Base-by-base conservation (phyloP, 2,888 invertebrate genomes). In the Penaeus monodon region DNA sequence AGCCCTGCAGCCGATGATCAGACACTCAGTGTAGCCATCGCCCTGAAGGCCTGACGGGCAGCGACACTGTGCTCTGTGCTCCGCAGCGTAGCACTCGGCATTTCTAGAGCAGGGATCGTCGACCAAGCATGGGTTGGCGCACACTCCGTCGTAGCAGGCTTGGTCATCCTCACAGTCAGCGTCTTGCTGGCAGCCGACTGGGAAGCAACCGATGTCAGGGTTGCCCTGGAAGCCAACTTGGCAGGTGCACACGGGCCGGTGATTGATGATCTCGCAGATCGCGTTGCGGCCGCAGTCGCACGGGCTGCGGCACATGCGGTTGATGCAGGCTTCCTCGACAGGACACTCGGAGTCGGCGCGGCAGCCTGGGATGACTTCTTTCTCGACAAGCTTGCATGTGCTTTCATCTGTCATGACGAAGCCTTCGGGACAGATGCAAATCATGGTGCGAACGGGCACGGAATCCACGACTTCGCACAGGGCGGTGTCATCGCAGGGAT, bases 211-310 rank as follows among this genome's bases (percentile, higher is more conserved):
- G 64, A 95, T 94, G 91, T 97, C 96, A 4, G 98, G 97, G 93
- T 97, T 96, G 77, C 98, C 98, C 91, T 96, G 96, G 91, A 94
- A 96, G 64, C 97, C 97, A 91, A 95, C 94, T 91, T 95, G 94
- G 92, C 98, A 98, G 6, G 96, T 96, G 92, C 98, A 98, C 66
- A 96, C 95, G 2, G 97, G 97, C 89, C 97, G 95, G 92, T 97
- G 97, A 91, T 96, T 95, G 89, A 95, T 95, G 12, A 97, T 95
- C 90, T 95, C 94, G 91, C 98, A 98, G 91, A 95, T 94, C 68
- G 97, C 96, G 91, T 97, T 96, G 79, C 89, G 94, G 82, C 97
- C 97, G 92, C 97, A 98, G 91, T 96, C 96, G 92, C 97, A 97
- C 24, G 97, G 97, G 91, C 96, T 96, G 91, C 96, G 94, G 91